A percentile compares a stretch with the other conserved stretches of the same genome.
phyloP scores from a whole-genome alignment of 2,888 invertebrate species.

The Oithona nana region DNA sequence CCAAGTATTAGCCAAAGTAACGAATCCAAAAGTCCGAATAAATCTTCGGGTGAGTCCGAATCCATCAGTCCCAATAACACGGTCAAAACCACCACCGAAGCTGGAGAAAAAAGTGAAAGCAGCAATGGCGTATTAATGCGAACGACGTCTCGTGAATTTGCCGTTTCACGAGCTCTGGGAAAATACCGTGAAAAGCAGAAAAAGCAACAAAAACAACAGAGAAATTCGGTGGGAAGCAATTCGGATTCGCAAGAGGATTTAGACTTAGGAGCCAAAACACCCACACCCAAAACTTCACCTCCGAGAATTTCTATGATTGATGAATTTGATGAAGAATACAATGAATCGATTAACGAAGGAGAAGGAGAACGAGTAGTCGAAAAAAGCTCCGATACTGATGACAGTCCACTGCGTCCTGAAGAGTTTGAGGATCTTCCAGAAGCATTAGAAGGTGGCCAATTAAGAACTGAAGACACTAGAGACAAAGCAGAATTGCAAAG shows the following conservation, averaged over 20 bases:
- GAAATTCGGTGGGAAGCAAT: constrained; percentile 3
- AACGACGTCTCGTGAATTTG: constrained; percentile 59
- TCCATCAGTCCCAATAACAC: constrained; percentile 16
- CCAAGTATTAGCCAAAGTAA: not conserved
- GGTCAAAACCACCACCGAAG: not conserved
- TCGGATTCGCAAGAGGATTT: constrained; percentile 17
- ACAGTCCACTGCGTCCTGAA: not conserved
- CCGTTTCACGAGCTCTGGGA: constrained; percentile 57
- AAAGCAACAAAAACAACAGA: not conserved
- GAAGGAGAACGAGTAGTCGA: not conserved
- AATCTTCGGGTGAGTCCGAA: constrained; percentile 12
- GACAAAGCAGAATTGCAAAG: too few species aligned
- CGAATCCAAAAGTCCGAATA: not conserved
- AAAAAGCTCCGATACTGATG: constrained; percentile 8
- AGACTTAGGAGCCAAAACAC: not conserved
- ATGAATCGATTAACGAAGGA: constrained; percentile 6
- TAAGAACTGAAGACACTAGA: too few species aligned
- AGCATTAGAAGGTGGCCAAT: not conserved
- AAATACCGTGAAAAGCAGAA: constrained; percentile 43
- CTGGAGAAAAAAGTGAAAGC: not conserved
- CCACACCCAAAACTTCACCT: not conserved
- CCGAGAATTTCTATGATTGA: not conserved
- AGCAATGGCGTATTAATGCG: constrained; percentile 23
- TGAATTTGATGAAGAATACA: not conserved
- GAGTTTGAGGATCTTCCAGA: not conserved